Conservation (phyloP, 1,140 invertebrate species). For the Atta colombica region DNA sequence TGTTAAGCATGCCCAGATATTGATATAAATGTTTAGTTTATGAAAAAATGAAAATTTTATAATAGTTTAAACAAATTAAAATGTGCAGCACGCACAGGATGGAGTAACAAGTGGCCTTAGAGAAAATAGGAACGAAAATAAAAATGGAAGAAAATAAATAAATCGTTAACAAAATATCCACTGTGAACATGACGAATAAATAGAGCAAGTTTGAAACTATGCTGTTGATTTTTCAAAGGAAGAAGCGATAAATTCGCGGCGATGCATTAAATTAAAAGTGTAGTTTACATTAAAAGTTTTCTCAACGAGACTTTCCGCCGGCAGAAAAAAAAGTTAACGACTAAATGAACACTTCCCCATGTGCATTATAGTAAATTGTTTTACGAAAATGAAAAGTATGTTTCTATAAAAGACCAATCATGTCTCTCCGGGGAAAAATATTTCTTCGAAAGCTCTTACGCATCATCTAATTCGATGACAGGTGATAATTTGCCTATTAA, state of each 20-base stretch:
- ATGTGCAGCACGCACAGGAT: too few relatives aligned
- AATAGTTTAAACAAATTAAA: background rate
- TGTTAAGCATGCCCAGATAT: background rate
- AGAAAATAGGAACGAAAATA: background rate
- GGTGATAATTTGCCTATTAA: conserved; percentile 65
- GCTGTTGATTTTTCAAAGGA: conserved; percentile 12
- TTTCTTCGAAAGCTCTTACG: background rate
- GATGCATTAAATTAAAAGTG: conserved; percentile 65
- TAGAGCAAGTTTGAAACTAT: background rate
- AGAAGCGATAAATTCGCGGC: conserved; percentile 58
- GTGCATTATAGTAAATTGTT: conserved; percentile 68
- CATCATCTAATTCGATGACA: conserved; percentile 4
- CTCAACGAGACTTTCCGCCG: conserved; percentile 34
- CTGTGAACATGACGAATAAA: background rate
- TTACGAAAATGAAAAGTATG: conserved; percentile 69
- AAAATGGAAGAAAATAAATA: background rate
- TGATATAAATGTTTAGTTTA: conserved; percentile 12
- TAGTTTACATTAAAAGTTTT: conserved; percentile 72
- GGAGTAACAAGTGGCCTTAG: background rate
- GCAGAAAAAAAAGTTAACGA: conserved; percentile 68
- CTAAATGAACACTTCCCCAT: conserved; percentile 67
- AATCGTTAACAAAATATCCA: background rate
- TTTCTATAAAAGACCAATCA: conserved; percentile 11
- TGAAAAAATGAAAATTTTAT: background rate
- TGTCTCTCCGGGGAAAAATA: background rate